A percentile compares a stretch with the other conserved stretches of the same genome.
These are phyloP conservation scores for Megaustenia siamemsis DNA, from an alignment of 2,888 invertebrate species.

Conservation along the genomic window DNA sequence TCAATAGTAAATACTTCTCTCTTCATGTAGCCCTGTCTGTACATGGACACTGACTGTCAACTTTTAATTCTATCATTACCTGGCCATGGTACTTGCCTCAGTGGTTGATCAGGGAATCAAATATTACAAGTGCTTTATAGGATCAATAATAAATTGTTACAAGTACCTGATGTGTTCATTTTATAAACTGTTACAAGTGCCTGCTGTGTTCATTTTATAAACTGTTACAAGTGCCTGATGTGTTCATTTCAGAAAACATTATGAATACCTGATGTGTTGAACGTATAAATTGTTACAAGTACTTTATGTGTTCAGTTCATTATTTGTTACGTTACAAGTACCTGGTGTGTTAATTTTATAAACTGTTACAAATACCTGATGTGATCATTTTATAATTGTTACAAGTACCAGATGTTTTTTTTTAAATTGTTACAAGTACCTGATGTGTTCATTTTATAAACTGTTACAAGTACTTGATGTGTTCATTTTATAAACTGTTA, in stretches of 20 bases:
- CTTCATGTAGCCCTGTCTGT: too few species aligned
- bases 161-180: not conserved
- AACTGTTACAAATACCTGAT: not conserved
- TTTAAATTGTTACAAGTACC: not conserved
- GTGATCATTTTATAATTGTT: not conserved
- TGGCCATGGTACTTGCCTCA: too few species aligned
- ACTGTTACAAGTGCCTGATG: not conserved
- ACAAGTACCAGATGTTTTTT: not conserved
- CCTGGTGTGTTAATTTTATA: not conserved
- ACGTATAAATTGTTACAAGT: not conserved
- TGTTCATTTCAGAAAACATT: not conserved
- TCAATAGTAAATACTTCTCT: too few species aligned
- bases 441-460: not conserved
- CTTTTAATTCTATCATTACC: too few species aligned
- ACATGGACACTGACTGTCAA: too few species aligned
- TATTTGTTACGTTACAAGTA: not conserved
- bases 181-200: not conserved
- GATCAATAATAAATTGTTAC: not conserved
- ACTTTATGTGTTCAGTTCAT: not conserved
- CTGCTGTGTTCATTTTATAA: not conserved
- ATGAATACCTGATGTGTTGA: not conserved
- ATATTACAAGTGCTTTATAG: too few species aligned
- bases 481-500: not conserved
- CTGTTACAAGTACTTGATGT: not conserved
- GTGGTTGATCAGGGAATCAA: too few species aligned